phyloP scores from a whole-genome alignment of 1,140 invertebrate species.

The Phthorimaea operculella region DNA sequence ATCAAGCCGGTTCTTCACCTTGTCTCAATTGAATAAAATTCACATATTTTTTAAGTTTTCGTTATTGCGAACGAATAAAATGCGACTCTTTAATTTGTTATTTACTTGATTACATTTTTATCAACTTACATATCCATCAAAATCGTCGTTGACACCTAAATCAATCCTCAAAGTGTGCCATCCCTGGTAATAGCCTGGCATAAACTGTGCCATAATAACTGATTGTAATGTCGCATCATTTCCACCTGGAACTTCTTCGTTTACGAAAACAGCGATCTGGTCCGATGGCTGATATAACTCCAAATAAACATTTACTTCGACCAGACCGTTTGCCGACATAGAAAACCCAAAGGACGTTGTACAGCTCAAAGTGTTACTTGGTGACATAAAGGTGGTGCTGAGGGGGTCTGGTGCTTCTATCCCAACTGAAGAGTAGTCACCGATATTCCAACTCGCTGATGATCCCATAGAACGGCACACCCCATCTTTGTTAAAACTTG shows the following conservation, averaged over 20 bases:
- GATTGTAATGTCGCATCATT: not conserved
- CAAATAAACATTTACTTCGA: not conserved
- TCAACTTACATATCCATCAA: not conserved
- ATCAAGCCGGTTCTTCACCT: too few relatives aligned
- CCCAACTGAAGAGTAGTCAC: slow-evolving; percentile 12
- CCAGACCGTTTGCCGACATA: not conserved
- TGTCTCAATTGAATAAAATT: too few relatives aligned
- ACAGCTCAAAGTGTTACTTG: not conserved
- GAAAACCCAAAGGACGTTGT: not conserved
- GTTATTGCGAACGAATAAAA: too few relatives aligned
- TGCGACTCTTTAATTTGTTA: too few relatives aligned
- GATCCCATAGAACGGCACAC: slow-evolving; percentile 3
- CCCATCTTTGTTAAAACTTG: slow-evolving; percentile 10
- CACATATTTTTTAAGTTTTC: too few relatives aligned
- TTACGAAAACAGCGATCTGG: not conserved
- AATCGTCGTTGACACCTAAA: not conserved
- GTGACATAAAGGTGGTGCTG: slow-evolving; percentile 14
- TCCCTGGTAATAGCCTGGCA: not conserved
- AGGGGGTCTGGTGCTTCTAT: slow-evolving; percentile 13
- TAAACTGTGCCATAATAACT: not conserved
- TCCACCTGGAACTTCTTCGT: not conserved
- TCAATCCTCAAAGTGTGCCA: not conserved
- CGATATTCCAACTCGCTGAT: slow-evolving; percentile 17
- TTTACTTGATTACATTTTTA: too few relatives aligned
- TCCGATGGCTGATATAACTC: not conserved